Percentiles rank a stretch among this genome's conserved stretches.
Conservation (phyloP, 2,888 invertebrate species). For the Alloscopus bannaensis region DNA sequence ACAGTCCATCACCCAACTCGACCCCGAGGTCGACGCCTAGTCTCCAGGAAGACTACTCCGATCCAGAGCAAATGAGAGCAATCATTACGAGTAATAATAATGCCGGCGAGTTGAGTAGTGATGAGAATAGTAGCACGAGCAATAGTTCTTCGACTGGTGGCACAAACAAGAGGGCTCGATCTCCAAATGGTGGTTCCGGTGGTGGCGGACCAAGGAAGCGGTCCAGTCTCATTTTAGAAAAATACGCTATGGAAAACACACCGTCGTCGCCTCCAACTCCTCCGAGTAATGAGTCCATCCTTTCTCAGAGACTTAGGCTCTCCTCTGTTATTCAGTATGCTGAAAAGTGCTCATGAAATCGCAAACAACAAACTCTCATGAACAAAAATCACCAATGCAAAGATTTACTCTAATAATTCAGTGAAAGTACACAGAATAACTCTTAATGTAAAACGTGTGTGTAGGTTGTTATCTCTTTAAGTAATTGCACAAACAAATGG, state of each 20-base stretch:
- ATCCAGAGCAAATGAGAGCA: slow-evolving; percentile 43
- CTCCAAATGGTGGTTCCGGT: slow-evolving; percentile 56
- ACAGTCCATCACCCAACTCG: slow-evolving; percentile 70
- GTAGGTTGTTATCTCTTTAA: no score
- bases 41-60: slow-evolving; percentile 61
- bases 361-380: neutral
- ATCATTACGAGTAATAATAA: neutral
- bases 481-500: no score
- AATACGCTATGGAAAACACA: slow-evolving; percentile 72
- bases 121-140: slow-evolving; percentile 53
- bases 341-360: slow-evolving; percentile 72
- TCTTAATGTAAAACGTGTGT: no score
- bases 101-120: slow-evolving; percentile 35
- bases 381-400: slow-evolving; percentile 26
- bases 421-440: no score
- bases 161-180: slow-evolving; percentile 50
- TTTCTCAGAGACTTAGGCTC: slow-evolving; percentile 76
- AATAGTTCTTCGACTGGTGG: slow-evolving; percentile 12
- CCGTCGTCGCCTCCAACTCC: slow-evolving; percentile 40
- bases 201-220: slow-evolving; percentile 71
- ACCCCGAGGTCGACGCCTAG: slow-evolving; percentile 70
- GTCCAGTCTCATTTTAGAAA: slow-evolving; percentile 73
- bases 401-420: neutral
- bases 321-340: slow-evolving; percentile 92
- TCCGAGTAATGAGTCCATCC: slow-evolving; percentile 71